phyloP scores from a whole-genome alignment of 2,113 vertebrate species.

The Alectura lathami region DNA sequence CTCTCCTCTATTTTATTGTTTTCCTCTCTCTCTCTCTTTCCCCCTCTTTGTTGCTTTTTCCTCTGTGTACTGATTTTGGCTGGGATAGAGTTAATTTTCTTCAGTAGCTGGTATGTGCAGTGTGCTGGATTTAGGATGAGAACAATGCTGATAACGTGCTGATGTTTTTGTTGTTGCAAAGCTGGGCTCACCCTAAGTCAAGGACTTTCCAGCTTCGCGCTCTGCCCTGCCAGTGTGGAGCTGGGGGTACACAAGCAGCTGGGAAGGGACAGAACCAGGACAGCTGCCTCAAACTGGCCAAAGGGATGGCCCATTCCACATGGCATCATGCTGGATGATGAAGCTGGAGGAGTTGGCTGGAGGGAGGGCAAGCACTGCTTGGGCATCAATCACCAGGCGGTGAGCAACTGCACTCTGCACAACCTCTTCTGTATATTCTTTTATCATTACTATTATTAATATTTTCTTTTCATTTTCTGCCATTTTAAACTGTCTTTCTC shows the following conservation, averaged over 20 bases:
- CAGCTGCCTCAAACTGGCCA: background rate
- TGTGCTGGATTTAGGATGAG: background rate
- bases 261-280: background rate
- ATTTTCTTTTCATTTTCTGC: too few species aligned
- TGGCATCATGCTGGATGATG: background rate
- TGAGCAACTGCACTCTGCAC: too few species aligned
- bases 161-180: background rate
- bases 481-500: too few species aligned
- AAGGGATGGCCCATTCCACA: background rate
- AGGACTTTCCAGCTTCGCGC: too few species aligned
- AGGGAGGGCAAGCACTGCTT: too few species aligned
- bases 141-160: background rate
- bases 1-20: background rate
- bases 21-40: background rate
- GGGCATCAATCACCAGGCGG: too few species aligned
- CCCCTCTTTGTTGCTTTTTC: background rate
- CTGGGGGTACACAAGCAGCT: too few species aligned
- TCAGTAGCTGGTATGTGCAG: background rate
- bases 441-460: too few species aligned
- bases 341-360: background rate
- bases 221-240: too few species aligned
- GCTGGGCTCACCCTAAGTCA: background rate
- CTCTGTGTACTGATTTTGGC: background rate
- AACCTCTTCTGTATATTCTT: too few species aligned
- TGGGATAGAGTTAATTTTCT: background rate